phyloP scores from a whole-genome alignment of 2,113 vertebrate species.

The Carassius carassius region DNA sequence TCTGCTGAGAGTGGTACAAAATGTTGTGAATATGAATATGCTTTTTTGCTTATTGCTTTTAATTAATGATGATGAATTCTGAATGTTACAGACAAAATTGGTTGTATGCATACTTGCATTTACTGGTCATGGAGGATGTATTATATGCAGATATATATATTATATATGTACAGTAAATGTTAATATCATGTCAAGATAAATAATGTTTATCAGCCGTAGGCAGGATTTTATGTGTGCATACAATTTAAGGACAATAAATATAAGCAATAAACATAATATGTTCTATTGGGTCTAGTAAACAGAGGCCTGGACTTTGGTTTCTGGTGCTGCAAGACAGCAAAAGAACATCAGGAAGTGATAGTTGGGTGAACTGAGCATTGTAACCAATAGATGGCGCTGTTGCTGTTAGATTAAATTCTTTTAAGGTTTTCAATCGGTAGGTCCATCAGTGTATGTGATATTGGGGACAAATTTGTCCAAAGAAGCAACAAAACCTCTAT shows the following conservation, averaged over 20 bases:
- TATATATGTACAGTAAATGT: background rate
- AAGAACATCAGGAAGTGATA: conserved; percentile 67
- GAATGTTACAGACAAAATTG: background rate
- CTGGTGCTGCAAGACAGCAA: conserved; percentile 72
- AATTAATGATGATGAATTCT: background rate
- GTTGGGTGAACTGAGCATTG: conserved; percentile 37
- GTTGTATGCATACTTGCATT: background rate
- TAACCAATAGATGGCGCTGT: conserved; percentile 77
- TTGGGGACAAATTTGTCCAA: background rate
- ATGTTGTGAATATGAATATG: background rate
- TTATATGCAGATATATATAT: background rate
- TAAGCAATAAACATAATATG: background rate
- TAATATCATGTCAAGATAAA: background rate
- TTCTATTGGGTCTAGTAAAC: background rate
- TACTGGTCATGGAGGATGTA: background rate
- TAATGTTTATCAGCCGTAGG: background rate
- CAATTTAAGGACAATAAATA: background rate
- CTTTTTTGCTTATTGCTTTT: background rate
- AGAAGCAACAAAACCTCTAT: background rate
- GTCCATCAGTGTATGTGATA: background rate
- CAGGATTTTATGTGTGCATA: background rate
- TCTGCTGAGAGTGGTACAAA: background rate
- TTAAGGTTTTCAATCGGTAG: background rate
- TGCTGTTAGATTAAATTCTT: conserved; percentile 65
- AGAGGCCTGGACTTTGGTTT: conserved; percentile 53